These are phyloP conservation scores for Parasteatoda tepidariorum DNA, from an alignment of 1,140 invertebrate species.

Conservation along the genomic window DNA sequence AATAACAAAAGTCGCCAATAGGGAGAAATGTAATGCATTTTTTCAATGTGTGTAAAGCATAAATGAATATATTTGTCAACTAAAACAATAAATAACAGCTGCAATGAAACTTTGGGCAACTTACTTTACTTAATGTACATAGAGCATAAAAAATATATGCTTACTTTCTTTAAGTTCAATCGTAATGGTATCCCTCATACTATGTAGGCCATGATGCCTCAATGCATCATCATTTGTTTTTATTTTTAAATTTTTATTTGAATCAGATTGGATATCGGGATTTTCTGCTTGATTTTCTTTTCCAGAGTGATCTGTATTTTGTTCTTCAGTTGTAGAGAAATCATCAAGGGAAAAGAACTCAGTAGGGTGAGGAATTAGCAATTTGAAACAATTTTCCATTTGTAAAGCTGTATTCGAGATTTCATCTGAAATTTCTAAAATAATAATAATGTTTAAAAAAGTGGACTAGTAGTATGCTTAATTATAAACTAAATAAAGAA, in stretches of 20 bases:
- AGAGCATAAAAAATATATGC: background rate
- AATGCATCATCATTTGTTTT: constrained; percentile 2
- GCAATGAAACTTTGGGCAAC: too few species aligned
- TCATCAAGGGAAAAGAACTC: constrained; percentile 63
- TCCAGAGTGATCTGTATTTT: background rate
- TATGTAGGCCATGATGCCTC: constrained; percentile 60
- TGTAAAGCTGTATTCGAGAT: constrained; percentile 64
- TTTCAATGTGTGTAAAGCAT: too few species aligned
- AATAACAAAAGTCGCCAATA: too few species aligned
- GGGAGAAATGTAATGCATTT: too few species aligned
- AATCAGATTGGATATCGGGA: background rate
- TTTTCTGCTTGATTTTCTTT: background rate
- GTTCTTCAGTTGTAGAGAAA: background rate
- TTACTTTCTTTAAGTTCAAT: constrained; percentile 31
- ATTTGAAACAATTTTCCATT: constrained; percentile 68
- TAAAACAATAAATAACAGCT: too few species aligned
- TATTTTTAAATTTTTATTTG: background rate
- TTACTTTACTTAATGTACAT: too few species aligned
- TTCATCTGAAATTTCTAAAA: constrained; percentile 46
- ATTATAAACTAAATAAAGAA: too few species aligned
- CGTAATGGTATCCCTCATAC: constrained; percentile 33
- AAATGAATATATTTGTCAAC: too few species aligned
- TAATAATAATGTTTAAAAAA: too few species aligned
- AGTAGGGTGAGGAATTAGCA: constrained; percentile 67
- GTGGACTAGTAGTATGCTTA: too few species aligned